Percentiles rank a stretch among this genome's conserved stretches.
Conservation (phyloP, 37 sponge, comb jelly and placozoan genomes). For the Cladorhizidae sp. region DNA sequence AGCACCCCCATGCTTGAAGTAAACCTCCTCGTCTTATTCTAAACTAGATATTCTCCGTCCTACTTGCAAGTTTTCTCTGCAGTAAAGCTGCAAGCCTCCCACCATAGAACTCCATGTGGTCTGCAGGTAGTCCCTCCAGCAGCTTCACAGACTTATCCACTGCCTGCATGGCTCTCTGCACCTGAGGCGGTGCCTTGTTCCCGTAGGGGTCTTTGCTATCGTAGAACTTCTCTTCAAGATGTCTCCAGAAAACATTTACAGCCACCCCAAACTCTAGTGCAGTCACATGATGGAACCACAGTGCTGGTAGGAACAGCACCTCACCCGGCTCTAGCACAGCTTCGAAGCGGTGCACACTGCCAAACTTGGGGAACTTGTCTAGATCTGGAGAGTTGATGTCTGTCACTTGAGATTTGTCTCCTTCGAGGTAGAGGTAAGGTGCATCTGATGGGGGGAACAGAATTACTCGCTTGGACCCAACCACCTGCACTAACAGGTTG, state of each 20-base stretch:
- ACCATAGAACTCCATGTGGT: conserved; percentile 83
- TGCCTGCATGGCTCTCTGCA: conserved; percentile 76
- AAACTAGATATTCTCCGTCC: too few species aligned
- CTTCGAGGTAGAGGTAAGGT: conserved; percentile 71
- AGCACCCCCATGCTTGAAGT: too few species aligned
- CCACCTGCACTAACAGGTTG: conserved; percentile 89
- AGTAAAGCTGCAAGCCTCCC: neutral
- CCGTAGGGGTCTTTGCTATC: conserved; percentile 86
- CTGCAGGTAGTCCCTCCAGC: conserved; percentile 78
- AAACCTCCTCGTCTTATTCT: too few species aligned
- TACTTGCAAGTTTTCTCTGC: too few species aligned
- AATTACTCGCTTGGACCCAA: conserved; percentile 77
- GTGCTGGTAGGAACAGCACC: conserved; percentile 91
- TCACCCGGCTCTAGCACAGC: conserved; percentile 79
- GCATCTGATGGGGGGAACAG: conserved; percentile 81
- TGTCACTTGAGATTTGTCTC: conserved; percentile 86
- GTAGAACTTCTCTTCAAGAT: conserved; percentile 67
- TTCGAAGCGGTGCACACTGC: conserved; percentile 43
- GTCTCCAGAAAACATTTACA: conserved; percentile 91
- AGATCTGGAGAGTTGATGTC: conserved; percentile 85
- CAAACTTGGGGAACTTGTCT: conserved; percentile 69
- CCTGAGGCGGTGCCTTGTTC: conserved; percentile 83
- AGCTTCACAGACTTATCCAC: conserved; percentile 71
- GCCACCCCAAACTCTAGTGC: conserved; percentile 84
- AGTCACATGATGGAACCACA: conserved; percentile 94